Evolutionary conservation across 1,140 invertebrate genomes (phyloP), one percentile per base, ranked within the genome.

Genomic region (Frieseomelitta varia): DNA sequence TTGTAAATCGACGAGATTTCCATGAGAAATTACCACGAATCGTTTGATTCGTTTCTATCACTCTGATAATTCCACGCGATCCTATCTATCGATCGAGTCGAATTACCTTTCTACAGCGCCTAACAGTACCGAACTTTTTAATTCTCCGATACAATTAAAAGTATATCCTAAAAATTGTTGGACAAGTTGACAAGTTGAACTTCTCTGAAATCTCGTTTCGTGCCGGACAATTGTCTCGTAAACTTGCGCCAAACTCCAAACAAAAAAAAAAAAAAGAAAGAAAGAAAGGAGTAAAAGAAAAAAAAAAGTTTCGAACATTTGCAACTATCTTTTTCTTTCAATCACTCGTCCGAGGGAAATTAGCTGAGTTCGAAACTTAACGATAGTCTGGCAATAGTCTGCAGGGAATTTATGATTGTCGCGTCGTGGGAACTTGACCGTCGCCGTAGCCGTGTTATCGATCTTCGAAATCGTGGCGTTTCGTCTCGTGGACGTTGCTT

Each of bases 391-490:
- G 39, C 39, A 8, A 47, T 47, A 47, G 14, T 27, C 39, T 27
- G 34, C 12, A 17, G 30, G 19, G 76, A 88, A 79, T 65, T 68
- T 76, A 76, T 30, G 72, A 79, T 74, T 56, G 67, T 69, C 79
- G 76, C 39, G 47, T 21, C 67, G 67, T 63, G 67, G 61, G 69
- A 74, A 85, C 58, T 67, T 80, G 77, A 68, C 56, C 77, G 47
- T 84, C 77, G n/a, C 56, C 39, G 71, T 30, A 79, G n/a, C 21
- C 72, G 24, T 17, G 67, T 17, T 84, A 85, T 85, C 83, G 83
- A 79, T 84, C 81, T 71, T 72, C 30, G 30, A 63, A 79, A 84
- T 84, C 51, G 55, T 51, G 61, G n/a, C 56, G 63, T 77, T 82
- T 68, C 63, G 61, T 56, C 58, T 56, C 71, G 30, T 24, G 61